phyloP scores from a whole-genome alignment of 1,140 invertebrate species.

The Pissodes strobi region DNA sequence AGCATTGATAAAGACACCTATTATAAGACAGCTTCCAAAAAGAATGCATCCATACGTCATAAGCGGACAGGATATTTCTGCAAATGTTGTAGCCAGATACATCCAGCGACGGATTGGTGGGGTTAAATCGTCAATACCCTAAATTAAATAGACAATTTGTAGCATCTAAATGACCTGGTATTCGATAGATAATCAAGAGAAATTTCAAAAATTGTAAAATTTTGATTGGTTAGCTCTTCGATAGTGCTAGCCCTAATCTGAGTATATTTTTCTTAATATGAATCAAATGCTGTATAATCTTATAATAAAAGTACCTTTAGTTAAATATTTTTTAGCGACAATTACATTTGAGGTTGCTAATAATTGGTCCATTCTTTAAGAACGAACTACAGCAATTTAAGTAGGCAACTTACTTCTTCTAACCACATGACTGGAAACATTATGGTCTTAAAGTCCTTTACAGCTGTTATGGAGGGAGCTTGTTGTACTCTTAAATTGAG shows the following conservation, averaged over 20 bases:
- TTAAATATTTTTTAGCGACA: no score
- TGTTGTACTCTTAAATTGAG: conserved; percentile 79
- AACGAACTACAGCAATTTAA: no score
- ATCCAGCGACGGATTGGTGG: conserved; percentile 75
- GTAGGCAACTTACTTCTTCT: conserved; percentile 71
- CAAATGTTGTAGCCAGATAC: conserved; percentile 76
- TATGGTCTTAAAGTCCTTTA: conserved; percentile 77
- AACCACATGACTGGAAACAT: conserved; percentile 87
- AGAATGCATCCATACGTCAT: conserved; percentile 73
- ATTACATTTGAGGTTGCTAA: no score
- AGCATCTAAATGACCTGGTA: no score
- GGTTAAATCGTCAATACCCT: conserved; percentile 80
- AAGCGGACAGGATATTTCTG: conserved; percentile 68
- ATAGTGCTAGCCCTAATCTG: no score
- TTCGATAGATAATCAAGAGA: no score
- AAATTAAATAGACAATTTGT: conserved; percentile 39
- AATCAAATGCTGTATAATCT: no score
- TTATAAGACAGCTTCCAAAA: conserved; percentile 66
- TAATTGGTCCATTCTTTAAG: no score
- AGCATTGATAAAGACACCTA: conserved; percentile 68
- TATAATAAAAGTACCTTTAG: no score
- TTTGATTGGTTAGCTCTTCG: no score
- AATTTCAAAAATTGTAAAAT: no score
- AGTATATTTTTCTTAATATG: no score
- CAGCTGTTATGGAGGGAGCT: conserved; percentile 70